These are phyloP conservation scores for Propithecus coquereli DNA, from an alignment of 2,113 vertebrate species.

Conservation along the genomic window DNA sequence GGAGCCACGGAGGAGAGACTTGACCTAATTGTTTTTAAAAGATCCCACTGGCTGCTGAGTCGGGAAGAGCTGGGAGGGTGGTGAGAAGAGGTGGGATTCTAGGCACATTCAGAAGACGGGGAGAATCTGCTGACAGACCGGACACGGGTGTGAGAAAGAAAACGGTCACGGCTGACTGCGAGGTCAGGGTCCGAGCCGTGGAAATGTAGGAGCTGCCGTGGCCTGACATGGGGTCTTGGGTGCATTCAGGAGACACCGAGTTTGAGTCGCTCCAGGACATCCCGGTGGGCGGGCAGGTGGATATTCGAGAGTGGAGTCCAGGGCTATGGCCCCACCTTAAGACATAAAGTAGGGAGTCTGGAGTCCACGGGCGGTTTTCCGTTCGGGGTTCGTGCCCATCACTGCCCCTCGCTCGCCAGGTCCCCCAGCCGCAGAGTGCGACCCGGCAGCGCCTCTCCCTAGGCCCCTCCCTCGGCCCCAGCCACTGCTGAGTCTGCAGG, in stretches of 20 bases:
- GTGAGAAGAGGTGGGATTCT: neutral
- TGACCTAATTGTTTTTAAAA: neutral
- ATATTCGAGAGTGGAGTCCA: rapidly evolving
- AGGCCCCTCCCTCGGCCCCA: neutral
- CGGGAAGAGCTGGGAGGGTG: neutral
- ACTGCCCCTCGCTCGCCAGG: neutral
- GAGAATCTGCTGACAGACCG: neutral
- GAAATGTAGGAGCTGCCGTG: neutral
- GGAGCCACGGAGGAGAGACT: neutral
- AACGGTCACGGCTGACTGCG: no score
- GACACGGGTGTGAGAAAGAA: neutral
- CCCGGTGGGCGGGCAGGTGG: neutral
- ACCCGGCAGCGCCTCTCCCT: neutral
- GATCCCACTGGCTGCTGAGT: neutral
- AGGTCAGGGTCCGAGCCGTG: neutral
- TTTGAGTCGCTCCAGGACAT: neutral
- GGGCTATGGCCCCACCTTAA: neutral
- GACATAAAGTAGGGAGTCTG: neutral
- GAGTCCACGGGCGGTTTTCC: rapidly evolving
- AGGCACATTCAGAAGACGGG: neutral
- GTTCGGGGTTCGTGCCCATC: neutral
- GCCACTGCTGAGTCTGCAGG: neutral
- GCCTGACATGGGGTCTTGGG: neutral
- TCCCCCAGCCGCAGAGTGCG: neutral
- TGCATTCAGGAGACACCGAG: rapidly evolving